Percentiles rank a stretch among this genome's conserved stretches.
These are phyloP conservation scores for Crematogaster levior DNA, from an alignment of 2,888 invertebrate genomes.

Conservation along the genomic window DNA sequence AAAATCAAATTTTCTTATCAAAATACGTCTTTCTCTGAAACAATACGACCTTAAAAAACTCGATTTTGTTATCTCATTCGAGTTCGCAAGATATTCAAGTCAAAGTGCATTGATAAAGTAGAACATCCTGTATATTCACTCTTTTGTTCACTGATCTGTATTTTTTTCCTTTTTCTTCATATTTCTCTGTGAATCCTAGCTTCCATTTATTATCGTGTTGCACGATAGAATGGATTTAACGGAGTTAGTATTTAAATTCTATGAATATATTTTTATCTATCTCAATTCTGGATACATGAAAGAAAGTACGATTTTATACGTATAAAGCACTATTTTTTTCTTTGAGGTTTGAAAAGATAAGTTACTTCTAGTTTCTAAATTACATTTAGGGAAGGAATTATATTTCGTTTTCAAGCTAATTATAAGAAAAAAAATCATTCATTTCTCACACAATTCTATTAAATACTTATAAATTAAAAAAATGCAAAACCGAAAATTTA, in stretches of 20 bases:
- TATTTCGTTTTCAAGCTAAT: not conserved
- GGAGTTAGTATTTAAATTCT: not conserved
- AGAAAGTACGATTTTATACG: not conserved
- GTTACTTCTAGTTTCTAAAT: too few species aligned
- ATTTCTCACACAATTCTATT: not conserved
- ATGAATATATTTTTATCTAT: not conserved
- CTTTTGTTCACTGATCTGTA: not conserved
- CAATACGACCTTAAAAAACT: not conserved
- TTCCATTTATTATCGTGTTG: slow-evolving; percentile 10
- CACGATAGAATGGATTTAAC: slow-evolving; percentile 15
- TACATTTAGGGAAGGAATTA: not conserved
- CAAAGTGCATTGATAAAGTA: not conserved
- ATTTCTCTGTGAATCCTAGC: not conserved
- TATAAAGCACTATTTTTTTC: not conserved
- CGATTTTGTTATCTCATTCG: not conserved
- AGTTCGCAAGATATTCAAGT: not conserved
- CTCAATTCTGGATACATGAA: not conserved
- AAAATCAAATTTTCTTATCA: not conserved
- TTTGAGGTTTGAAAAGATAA: not conserved
- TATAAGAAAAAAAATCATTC: not conserved
- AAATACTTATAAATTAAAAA: not conserved
- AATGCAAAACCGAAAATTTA: not conserved
- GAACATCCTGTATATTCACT: slow-evolving; percentile 14
- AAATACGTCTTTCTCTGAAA: not conserved
- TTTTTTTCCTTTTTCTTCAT: not conserved